phyloP scores from a whole-genome alignment of 1,140 invertebrate genomes.

The Drosophila navojoa region DNA sequence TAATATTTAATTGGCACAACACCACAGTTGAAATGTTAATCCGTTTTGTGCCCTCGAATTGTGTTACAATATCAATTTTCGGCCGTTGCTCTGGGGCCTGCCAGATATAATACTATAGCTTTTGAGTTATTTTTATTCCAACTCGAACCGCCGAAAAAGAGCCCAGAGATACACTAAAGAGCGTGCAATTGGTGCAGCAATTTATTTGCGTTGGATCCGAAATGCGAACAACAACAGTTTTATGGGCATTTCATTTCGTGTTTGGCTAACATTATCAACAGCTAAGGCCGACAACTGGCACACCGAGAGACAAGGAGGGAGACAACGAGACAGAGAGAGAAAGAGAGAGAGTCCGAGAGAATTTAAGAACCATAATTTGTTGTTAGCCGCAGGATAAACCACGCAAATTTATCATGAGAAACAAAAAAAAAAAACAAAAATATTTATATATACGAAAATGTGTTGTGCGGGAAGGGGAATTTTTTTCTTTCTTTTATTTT shows the following conservation, averaged over 20 bases:
- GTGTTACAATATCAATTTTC: constrained; percentile 43
- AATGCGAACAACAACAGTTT: constrained; percentile 58
- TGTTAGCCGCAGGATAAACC: constrained; percentile 72
- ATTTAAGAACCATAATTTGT: constrained; percentile 80
- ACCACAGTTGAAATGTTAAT: no score
- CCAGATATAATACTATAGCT: constrained; percentile 19
- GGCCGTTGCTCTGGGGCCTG: not conserved
- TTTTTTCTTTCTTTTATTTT: constrained; percentile 23
- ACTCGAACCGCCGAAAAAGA: constrained; percentile 38
- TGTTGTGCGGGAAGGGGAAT: constrained; percentile 17
- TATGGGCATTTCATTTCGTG: constrained; percentile 74
- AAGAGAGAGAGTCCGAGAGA: constrained; percentile 23
- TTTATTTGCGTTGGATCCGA: constrained; percentile 71
- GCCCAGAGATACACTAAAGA: constrained; percentile 28
- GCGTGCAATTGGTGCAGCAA: constrained; percentile 59
- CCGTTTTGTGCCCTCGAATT: constrained; percentile 8
- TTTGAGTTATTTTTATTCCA: constrained; percentile 56
- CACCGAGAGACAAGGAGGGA: constrained; percentile 16
- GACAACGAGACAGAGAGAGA: not conserved
- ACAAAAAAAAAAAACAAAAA: constrained; percentile 51
- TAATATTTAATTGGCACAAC: no score
- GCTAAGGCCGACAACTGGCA: constrained; percentile 26
- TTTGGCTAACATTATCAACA: constrained; percentile 72
- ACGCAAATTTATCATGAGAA: constrained; percentile 80
- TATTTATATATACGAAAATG: constrained; percentile 35